Percentiles rank a stretch among this genome's conserved stretches.
These are phyloP conservation scores for Enchytraeus crypticus DNA, from an alignment of 2,888 invertebrate genomes.

Conservation along the genomic window DNA sequence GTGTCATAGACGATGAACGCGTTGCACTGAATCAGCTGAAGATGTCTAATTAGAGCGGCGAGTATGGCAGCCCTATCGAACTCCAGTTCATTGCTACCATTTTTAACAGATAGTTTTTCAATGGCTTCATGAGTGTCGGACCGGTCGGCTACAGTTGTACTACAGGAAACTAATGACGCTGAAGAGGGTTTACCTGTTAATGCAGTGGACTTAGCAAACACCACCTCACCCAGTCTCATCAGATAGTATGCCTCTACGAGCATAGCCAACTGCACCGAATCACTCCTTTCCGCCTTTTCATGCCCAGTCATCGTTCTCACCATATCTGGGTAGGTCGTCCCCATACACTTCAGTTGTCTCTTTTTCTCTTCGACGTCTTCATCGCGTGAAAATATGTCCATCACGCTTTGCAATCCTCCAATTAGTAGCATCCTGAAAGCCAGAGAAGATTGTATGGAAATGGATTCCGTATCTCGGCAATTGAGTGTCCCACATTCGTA, in stretches of 20 bases:
- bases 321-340: neutral
- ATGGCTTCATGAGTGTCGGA: no score
- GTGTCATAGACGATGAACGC: slow-evolving; percentile 58
- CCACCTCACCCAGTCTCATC: no score
- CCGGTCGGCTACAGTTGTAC: no score
- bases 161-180: no score
- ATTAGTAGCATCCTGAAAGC: neutral
- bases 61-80: slow-evolving; percentile 49
- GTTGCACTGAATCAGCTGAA: slow-evolving; percentile 74
- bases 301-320: neutral
- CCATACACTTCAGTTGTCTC: neutral
- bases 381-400: neutral
- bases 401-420: neutral
- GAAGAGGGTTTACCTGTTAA: no score
- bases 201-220: no score
- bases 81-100: neutral
- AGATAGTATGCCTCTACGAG: neutral
- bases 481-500: slow-evolving; percentile 10
- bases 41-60: slow-evolving; percentile 63
- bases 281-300: neutral
- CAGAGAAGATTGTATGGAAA: neutral
- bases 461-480: neutral
- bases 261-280: neutral
- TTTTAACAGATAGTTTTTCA: neutral
- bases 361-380: neutral